These are phyloP conservation scores for Atrichornis clamosus DNA, from an alignment of 2,113 vertebrate species.

Conservation along the genomic window DNA sequence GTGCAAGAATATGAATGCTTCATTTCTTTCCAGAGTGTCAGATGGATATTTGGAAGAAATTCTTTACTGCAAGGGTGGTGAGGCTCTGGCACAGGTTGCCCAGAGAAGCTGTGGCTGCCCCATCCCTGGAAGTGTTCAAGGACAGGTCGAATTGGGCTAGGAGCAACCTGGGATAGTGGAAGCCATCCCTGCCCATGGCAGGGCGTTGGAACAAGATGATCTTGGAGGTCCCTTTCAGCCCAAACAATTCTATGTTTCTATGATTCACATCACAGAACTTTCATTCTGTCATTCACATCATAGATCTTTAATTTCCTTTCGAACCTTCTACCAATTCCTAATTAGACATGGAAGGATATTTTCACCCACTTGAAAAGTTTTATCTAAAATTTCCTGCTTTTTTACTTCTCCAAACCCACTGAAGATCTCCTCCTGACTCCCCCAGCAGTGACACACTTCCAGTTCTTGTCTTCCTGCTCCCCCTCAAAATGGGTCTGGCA, in stretches of 20 bases:
- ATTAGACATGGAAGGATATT: not conserved
- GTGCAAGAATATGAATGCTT: not conserved
- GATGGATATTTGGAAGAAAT: not conserved
- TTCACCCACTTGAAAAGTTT: not conserved
- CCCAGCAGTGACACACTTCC: not conserved
- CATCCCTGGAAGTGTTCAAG: not conserved
- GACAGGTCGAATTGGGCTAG: fast-evolving
- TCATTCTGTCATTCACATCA: not conserved
- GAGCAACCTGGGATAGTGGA: fast-evolving
- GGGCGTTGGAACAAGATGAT: not conserved
- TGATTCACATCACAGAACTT: not conserved
- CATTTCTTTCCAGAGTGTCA: not conserved
- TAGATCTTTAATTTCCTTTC: not conserved
- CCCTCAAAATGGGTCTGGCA: not conserved
- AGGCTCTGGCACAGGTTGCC: not conserved
- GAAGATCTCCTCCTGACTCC: not conserved
- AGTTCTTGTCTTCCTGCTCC: not conserved
- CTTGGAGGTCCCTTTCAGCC: not conserved
- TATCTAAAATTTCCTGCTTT: not conserved
- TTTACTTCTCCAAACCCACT: not conserved
- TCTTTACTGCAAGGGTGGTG: not conserved
- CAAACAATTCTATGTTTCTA: not conserved
- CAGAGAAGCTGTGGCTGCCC: not conserved
- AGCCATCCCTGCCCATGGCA: not conserved
- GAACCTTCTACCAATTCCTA: not conserved